phyloP scores from a whole-genome alignment of 2,113 vertebrate species.

The Oncorhynchus clarkii region DNA sequence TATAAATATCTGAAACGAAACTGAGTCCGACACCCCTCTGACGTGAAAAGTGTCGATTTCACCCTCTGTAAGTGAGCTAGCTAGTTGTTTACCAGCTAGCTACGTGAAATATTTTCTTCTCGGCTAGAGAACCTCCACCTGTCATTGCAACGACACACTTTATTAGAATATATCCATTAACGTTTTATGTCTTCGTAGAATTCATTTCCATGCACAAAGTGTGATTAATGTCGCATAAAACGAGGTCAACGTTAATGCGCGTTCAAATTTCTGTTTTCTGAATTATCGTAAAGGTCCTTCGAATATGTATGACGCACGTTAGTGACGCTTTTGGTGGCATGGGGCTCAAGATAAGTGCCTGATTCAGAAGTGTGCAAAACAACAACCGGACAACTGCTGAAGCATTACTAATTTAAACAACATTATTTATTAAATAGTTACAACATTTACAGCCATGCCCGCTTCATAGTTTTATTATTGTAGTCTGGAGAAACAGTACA shows the following conservation, averaged over 20 bases:
- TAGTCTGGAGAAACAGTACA: too few species aligned
- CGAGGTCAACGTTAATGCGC: slow-evolving; percentile 52
- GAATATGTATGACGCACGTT: slow-evolving; percentile 8
- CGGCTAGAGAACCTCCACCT: slow-evolving; percentile 13
- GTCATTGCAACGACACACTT: slow-evolving; percentile 26
- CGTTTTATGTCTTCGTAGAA: neutral
- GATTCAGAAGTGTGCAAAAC: neutral
- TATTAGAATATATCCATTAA: slow-evolving; percentile 19
- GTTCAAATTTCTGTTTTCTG: slow-evolving; percentile 33
- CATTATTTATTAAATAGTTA: too few species aligned
- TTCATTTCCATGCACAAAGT: slow-evolving; percentile 25
- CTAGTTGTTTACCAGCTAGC: slow-evolving; percentile 42
- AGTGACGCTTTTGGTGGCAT: slow-evolving; percentile 21
- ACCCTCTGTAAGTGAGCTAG: slow-evolving; percentile 45
- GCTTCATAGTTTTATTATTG: too few species aligned
- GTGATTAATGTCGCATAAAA: slow-evolving; percentile 16
- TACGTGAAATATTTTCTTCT: slow-evolving; percentile 31
- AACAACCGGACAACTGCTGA: neutral
- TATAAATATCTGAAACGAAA: slow-evolving; percentile 2
- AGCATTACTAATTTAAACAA: too few species aligned
- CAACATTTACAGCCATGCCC: too few species aligned
- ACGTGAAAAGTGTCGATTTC: neutral
- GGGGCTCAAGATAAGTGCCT: slow-evolving; percentile 30
- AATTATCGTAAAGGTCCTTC: slow-evolving; percentile 48
- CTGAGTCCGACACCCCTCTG: neutral